Base-by-base conservation (phyloP, 2,113 vertebrate genomes). In the Carassius gibelio region DNA sequence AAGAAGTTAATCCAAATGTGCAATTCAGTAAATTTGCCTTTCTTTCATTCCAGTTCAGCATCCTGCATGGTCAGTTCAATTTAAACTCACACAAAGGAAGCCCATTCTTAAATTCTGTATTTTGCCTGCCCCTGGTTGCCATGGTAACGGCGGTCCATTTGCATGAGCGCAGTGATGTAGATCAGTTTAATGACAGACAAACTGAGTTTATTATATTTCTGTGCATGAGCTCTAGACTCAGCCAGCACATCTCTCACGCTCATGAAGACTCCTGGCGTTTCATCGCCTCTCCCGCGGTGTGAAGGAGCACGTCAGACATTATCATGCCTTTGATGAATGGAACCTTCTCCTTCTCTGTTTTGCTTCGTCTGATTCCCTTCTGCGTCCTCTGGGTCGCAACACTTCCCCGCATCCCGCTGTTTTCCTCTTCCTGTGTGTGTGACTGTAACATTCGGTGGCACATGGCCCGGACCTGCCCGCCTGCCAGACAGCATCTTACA, bases 321-420 rank as follows among this genome's bases (percentile, higher is more conserved):
- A 89, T 85, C 83, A 68, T 89, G 89, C 88, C 89, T 86, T 87
- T 87, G 87, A 92, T 88, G 48, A 89, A 94, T 91, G 85, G 89
- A 88, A 81, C 30, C 19, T 61, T 88, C 59, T 45, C 76, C 85
- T 84, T 42, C 17, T 45, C 13, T 26, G 55, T 66, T 71, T 83
- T 59, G 57, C 59, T 68, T 34, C 21, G 19, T 78, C 69, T 71
- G 75, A 84, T 85, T 82, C 82, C 83, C 81, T 75, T 52, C 23
- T 66, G 42, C 45, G 15, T 23, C 55, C 50, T 75, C 86, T 86
- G 75, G 83, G 59, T 61, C 61, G 72, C 15, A 15, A 78, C 61
- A 19, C 38, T 71, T 66, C 71, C 81, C 1, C 64, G 38, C 30
- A n/a, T 57, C 78, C 50, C 10, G 34, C 55, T 80, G 78, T 83